These are phyloP conservation scores for Brachypodius melanocephalos DNA, from an alignment of 2,113 vertebrate species.

Conservation along the genomic window DNA sequence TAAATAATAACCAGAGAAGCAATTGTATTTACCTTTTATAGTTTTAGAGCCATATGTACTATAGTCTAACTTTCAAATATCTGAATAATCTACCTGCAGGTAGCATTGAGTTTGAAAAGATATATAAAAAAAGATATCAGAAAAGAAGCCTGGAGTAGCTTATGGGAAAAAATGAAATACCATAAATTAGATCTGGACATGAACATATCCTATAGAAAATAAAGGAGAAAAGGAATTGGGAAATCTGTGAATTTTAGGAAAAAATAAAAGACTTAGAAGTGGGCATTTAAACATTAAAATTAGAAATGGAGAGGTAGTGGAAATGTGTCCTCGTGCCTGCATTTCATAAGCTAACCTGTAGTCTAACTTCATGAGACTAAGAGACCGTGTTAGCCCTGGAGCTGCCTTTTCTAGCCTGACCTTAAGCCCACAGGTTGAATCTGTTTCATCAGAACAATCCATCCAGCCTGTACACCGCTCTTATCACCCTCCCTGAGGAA, in stretches of 20 bases:
- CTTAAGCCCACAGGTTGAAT: neutral
- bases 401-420: neutral
- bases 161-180: neutral
- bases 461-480: neutral
- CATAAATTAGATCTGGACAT: neutral
- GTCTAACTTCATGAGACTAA: neutral
- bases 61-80: conserved; percentile 14
- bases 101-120: neutral
- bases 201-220: conserved; percentile 2
- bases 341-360: conserved; percentile 23
- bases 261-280: neutral
- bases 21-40: conserved; percentile 6
- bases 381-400: neutral
- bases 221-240: neutral
- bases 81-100: conserved; percentile 33
- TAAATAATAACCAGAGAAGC: neutral
- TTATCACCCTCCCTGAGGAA: neutral
- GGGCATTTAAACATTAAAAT: conserved; percentile 38
- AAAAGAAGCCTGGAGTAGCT: conserved; percentile 34
- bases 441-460: neutral
- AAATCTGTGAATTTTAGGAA: neutral
- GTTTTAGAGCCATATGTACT: conserved; percentile 13
- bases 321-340: neutral
- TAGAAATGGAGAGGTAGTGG: neutral
- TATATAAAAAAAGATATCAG: conserved; percentile 19